Base-by-base conservation (phyloP, 2,888 invertebrate genomes). In the Drosophila nigricruria region DNA sequence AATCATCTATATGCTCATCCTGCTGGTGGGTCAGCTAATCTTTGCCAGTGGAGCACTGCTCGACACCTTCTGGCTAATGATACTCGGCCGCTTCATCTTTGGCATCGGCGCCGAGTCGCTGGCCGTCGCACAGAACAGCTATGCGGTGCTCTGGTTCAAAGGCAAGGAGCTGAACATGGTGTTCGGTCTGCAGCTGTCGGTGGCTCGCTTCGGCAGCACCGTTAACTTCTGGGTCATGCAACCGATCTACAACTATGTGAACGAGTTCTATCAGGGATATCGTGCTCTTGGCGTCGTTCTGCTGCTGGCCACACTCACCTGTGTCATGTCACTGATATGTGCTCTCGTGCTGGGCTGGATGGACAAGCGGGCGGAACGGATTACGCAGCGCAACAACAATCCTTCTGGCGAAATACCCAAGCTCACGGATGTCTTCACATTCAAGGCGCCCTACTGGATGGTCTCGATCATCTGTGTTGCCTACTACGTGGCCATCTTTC, bases 161-260 rank as follows among this genome's bases (percentile, higher is more conserved):
- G 98, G 98, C 60, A 97, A 97, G 93, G 99, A 98, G 93, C 94
- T 99, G 49, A 99, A 99, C 93, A 98, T 98, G 97, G 98, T 99
- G 14, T 99, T 99, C 93, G 99, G 99, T 2, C 94, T 99, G 40
- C 98, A 98, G 92, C 93, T 99, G 79, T 98, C 98, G 74, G 97
- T 99, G 92, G 97, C 98, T 3, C 94, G 99, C 91, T 95, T 98
- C 75, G 99, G 99, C 12, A 98, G 98, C 83, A 97, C 98, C 27
- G 98, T 98, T 1, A 99, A 98, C 93, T 98, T 99, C 92, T 95
- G 97, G 93, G 95, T 97, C 0, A 98, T 99, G 97, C 97, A 96
- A 90, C 96, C 96, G 2, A 93, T 99, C 32, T 99, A 98, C 91
- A 94, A 95, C 77, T 96, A 95, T 93, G 95, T 98, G 0, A 93